Percentiles rank a stretch among this genome's conserved stretches.
Evolutionary conservation across 2,888 invertebrate genomes (phyloP).

Genomic region (Hydraecia micacea): DNA sequence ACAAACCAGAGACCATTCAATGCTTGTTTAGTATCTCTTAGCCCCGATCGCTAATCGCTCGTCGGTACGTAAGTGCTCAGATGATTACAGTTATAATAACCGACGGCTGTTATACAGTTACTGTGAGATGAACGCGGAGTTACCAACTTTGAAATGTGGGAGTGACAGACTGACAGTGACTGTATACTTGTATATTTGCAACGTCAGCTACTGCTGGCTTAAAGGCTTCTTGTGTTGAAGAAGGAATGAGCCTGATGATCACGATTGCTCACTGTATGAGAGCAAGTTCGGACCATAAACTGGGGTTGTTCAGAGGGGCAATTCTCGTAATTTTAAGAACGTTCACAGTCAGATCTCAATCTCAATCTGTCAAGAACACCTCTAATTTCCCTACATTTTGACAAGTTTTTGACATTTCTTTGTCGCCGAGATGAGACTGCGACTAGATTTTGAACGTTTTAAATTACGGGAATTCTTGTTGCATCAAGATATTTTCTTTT

Average conservation of each 20-base stretch:
- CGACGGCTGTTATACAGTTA: constrained; percentile 64
- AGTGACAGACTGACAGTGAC: constrained; percentile 17
- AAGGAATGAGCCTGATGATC: neutral
- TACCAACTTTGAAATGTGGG: constrained; percentile 27
- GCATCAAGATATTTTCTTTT: too few species aligned
- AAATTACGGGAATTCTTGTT: too few species aligned
- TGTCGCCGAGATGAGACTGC: too few species aligned
- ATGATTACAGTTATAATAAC: constrained; percentile 68
- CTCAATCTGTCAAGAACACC: too few species aligned
- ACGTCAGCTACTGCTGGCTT: neutral
- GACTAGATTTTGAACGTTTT: too few species aligned
- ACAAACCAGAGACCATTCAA: neutral
- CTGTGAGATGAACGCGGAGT: constrained; percentile 43
- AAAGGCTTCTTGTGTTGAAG: neutral
- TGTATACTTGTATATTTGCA: neutral
- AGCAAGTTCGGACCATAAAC: neutral
- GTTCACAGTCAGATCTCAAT: too few species aligned
- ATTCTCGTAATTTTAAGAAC: too few species aligned
- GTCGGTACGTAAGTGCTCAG: constrained; percentile 48
- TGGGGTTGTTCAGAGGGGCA: neutral
- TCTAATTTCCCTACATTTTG: too few species aligned
- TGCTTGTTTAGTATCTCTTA: constrained; percentile 41
- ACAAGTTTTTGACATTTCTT: too few species aligned
- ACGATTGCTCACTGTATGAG: neutral
- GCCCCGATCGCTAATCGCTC: constrained; percentile 46